phyloP scores from a whole-genome alignment of 1,140 invertebrate genomes.

The Fopius arisanus region DNA sequence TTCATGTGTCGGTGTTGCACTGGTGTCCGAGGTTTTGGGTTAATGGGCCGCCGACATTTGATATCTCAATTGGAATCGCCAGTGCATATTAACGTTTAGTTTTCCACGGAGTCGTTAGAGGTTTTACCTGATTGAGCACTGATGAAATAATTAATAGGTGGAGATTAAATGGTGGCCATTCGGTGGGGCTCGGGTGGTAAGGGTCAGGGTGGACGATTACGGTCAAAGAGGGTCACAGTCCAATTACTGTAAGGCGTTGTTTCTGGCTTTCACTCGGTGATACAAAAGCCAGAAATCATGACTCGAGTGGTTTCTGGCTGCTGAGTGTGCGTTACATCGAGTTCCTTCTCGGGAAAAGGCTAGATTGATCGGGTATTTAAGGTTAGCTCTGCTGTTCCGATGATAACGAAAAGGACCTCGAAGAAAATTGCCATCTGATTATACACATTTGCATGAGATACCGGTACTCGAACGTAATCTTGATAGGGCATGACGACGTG shows the following conservation, averaged over 20 bases:
- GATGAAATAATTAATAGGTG: conserved; percentile 11
- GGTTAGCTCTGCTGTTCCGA: neutral
- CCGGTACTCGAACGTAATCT: conserved; percentile 36
- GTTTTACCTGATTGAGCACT: conserved; percentile 20
- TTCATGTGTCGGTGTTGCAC: conserved; percentile 1
- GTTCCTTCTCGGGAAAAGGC: neutral
- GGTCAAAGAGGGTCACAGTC: conserved; percentile 55
- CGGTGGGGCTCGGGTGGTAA: conserved; percentile 22
- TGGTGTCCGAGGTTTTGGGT: neutral
- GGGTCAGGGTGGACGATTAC: conserved; percentile 45
- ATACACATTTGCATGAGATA: conserved; percentile 49
- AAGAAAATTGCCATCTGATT: conserved; percentile 42
- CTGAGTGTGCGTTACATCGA: too few species aligned
- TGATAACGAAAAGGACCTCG: conserved; percentile 7
- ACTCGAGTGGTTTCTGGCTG: neutral
- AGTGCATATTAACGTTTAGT: neutral
- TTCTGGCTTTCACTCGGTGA: conserved; percentile 41
- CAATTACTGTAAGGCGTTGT: conserved; percentile 48
- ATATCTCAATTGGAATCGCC: conserved; percentile 15
- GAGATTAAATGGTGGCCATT: neutral
- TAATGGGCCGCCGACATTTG: conserved; percentile 20
- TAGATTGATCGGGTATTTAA: neutral
- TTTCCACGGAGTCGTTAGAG: neutral
- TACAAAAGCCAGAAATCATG: neutral
- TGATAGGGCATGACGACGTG: conserved; percentile 32